A percentile compares a stretch with the other conserved stretches of the same genome.
phyloP scores from a whole-genome alignment of 2,113 vertebrate species.

The Salvelinus fontinalis region DNA sequence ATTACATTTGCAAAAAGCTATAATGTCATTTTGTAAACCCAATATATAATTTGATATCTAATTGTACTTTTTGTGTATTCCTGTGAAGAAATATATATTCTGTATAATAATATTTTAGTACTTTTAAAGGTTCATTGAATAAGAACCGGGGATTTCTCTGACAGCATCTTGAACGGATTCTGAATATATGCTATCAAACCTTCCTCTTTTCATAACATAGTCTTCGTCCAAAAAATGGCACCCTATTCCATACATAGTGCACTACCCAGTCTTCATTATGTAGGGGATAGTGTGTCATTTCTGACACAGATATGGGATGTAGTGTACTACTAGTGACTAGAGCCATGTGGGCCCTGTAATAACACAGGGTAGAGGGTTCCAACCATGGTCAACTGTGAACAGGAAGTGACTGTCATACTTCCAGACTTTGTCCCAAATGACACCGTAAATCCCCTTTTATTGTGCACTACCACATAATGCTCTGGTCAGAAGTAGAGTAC shows the following conservation, averaged over 20 bases:
- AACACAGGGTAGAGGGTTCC: no score
- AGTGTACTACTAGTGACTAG: no score
- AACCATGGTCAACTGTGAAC: slow-evolving; percentile 56
- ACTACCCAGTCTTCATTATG: no score
- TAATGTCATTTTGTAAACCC: slow-evolving; percentile 64
- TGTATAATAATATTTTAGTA: slow-evolving; percentile 78
- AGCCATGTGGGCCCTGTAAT: no score
- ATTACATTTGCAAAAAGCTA: slow-evolving; percentile 56
- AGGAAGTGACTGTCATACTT: slow-evolving; percentile 51
- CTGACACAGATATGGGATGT: no score
- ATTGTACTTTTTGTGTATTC: slow-evolving; percentile 80
- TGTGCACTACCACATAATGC: no score
- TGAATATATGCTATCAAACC: slow-evolving; percentile 2
- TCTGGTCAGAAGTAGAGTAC: no score
- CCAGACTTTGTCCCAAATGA: not conserved
- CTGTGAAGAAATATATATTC: slow-evolving; percentile 80
- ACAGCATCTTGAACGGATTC: not conserved
- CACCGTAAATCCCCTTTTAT: no score
- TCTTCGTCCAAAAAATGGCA: slow-evolving; percentile 1
- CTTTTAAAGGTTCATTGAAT: slow-evolving; percentile 47
- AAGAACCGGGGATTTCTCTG: slow-evolving; percentile 46
- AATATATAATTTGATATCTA: slow-evolving; percentile 58
- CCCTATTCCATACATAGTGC: no score
- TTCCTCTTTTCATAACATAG: slow-evolving; percentile 25
- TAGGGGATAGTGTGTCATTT: no score